A percentile compares a stretch with the other conserved stretches of the same genome.
phyloP scores from a whole-genome alignment of 1,140 invertebrate genomes.

The Psix sp. region DNA sequence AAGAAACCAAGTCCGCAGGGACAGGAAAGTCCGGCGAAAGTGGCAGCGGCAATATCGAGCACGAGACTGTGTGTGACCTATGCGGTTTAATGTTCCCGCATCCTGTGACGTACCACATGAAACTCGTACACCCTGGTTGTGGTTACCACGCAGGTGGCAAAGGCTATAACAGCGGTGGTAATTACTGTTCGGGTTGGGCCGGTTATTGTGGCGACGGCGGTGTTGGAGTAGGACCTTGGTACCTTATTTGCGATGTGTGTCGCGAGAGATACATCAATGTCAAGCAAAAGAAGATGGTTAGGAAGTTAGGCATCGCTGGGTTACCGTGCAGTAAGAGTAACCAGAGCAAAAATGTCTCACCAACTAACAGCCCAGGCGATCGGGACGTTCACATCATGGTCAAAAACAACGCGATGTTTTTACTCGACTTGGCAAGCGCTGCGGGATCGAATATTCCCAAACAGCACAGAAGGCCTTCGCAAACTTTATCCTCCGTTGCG shows the following conservation, averaged over 20 bases:
- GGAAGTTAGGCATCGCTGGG: slow-evolving; percentile 60
- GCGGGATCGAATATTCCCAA: slow-evolving; percentile 77
- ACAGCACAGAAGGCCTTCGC: slow-evolving; percentile 77
- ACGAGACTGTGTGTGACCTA: slow-evolving; percentile 88
- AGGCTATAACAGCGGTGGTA: slow-evolving; percentile 91
- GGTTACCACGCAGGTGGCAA: slow-evolving; percentile 90
- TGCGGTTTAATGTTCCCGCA: slow-evolving; percentile 87
- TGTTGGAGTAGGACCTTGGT: slow-evolving; percentile 90
- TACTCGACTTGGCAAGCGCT: slow-evolving; percentile 90
- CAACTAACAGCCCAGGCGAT: slow-evolving; percentile 65
- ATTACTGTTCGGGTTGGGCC: slow-evolving; percentile 90
- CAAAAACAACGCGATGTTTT: slow-evolving; percentile 95
- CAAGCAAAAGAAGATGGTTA: slow-evolving; percentile 68
- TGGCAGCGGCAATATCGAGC: slow-evolving; percentile 66
- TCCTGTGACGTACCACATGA: slow-evolving; percentile 95
- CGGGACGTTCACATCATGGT: slow-evolving; percentile 87
- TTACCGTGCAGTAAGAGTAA: slow-evolving; percentile 61
- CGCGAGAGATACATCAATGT: slow-evolving; percentile 87
- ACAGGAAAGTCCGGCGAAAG: slow-evolving; percentile 54
- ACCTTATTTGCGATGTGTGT: slow-evolving; percentile 93
- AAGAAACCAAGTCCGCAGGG: slow-evolving; percentile 74
- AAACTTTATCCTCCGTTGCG: slow-evolving; percentile 80
- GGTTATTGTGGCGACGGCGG: slow-evolving; percentile 93
- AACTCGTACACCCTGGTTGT: slow-evolving; percentile 91
- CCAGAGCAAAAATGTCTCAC: slow-evolving; percentile 65